phyloP scores from a whole-genome alignment of 2,797 vertebrate species.

The Argya squamiceps region DNA sequence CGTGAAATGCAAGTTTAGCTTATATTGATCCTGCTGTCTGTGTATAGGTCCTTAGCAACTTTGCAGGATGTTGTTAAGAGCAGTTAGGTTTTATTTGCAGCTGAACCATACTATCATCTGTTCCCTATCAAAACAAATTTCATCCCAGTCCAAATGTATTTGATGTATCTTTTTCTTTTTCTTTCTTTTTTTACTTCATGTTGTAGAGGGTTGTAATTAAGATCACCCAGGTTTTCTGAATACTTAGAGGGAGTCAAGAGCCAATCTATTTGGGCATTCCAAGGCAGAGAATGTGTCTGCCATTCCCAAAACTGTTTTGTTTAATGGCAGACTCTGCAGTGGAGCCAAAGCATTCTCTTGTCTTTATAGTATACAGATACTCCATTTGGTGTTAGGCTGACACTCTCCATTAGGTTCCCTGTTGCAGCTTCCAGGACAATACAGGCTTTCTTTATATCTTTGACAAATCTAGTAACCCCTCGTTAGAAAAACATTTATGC shows the following conservation, averaged over 20 bases:
- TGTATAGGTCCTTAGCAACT: neutral
- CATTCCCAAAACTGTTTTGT: neutral
- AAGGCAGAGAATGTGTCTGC: neutral
- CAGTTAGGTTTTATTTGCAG: slow-evolving; percentile 21
- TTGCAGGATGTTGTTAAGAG: slow-evolving; percentile 7
- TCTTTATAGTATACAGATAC: neutral
- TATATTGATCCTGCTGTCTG: neutral
- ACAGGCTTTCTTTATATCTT: neutral
- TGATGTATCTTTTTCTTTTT: neutral
- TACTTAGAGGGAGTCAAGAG: neutral
- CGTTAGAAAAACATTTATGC: neutral
- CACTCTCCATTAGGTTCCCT: neutral
- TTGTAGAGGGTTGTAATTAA: neutral
- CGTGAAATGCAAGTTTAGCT: slow-evolving; percentile 22
- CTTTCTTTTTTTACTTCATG: neutral
- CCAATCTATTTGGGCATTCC: neutral
- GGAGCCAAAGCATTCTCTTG: neutral
- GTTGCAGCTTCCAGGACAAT: neutral
- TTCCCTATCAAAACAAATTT: neutral
- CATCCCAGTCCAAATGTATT: neutral
- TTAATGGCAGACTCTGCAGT: neutral
- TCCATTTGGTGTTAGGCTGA: neutral
- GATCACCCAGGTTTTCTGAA: neutral
- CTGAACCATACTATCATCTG: neutral
- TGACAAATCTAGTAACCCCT: neutral